Conservation (phyloP, 37 sponge, comb jelly and placozoan species). For the Oopsacas minuta region DNA sequence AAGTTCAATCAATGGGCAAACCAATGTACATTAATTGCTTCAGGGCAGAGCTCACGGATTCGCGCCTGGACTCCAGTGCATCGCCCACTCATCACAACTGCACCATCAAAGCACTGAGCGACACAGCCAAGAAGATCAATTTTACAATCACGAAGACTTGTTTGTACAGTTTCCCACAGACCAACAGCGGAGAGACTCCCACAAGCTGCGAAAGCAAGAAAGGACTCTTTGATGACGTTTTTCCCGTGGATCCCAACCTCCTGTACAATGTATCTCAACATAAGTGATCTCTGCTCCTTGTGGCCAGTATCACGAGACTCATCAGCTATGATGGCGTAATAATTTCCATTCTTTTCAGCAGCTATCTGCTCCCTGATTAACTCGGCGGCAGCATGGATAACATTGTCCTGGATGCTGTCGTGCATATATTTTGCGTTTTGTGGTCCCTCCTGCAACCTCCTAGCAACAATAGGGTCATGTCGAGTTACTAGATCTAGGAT, state of each 20-base stretch:
- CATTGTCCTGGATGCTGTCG: background rate
- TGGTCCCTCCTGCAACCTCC: background rate
- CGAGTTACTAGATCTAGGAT: background rate
- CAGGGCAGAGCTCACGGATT: background rate
- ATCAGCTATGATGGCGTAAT: background rate
- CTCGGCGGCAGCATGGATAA: background rate
- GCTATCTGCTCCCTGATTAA: constrained; percentile 3
- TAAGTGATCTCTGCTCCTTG: background rate
- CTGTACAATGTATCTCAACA: background rate
- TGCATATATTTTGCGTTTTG: background rate
- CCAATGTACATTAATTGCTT: background rate
- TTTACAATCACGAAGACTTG: background rate
- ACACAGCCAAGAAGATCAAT: background rate
- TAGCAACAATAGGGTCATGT: background rate
- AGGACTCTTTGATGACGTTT: constrained; percentile 12
- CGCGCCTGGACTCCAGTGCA: background rate
- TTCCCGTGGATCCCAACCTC: background rate
- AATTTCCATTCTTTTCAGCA: background rate
- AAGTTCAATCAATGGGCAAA: background rate
- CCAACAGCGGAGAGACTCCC: background rate
- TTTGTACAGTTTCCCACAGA: background rate
- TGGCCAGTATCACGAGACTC: constrained; percentile 11
- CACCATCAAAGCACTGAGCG: background rate
- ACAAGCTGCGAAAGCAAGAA: background rate
- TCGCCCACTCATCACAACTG: background rate